Percentiles rank a stretch among this genome's conserved stretches.
These are phyloP conservation scores for Eurypyga helias DNA, from an alignment of 2,113 vertebrate species.

Conservation along the genomic window DNA sequence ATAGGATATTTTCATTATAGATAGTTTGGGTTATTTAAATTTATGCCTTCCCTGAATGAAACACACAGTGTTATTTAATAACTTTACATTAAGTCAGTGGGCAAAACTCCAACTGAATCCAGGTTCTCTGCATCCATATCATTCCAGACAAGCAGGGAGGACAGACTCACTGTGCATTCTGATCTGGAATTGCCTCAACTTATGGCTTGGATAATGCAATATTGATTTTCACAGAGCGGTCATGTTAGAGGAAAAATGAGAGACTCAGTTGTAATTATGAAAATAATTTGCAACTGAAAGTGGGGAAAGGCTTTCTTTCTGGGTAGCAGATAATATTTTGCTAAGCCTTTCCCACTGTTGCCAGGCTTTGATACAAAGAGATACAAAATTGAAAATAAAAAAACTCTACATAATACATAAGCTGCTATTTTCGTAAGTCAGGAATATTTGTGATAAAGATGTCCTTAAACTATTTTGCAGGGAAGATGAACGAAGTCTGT, in stretches of 20 bases:
- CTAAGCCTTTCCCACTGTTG: not conserved
- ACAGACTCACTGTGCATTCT: not conserved
- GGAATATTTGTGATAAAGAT: not conserved
- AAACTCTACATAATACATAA: not conserved
- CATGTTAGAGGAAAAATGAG: not conserved
- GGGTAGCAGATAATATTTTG: not conserved
- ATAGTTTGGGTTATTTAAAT: not conserved
- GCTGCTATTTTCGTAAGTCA: not conserved
- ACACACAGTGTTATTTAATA: not conserved
- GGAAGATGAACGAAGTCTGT: not conserved
- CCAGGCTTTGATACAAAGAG: not conserved
- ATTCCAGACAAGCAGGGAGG: not conserved
- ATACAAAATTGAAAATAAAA: not conserved
- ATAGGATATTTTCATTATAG: not conserved
- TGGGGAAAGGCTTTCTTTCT: not conserved
- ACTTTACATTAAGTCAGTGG: not conserved
- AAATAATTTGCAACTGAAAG: conserved; percentile 17
- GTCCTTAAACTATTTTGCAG: not conserved
- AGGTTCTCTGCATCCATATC: not conserved
- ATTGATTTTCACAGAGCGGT: conserved; percentile 37
- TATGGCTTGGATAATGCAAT: conserved; percentile 34
- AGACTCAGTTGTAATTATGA: not conserved
- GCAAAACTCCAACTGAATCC: not conserved
- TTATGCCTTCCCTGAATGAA: not conserved
- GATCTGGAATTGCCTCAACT: conserved; percentile 6